Evolutionary conservation across 2,113 vertebrate species (phyloP).

Genomic region (Gnathonemus echidnorhynchus): DNA sequence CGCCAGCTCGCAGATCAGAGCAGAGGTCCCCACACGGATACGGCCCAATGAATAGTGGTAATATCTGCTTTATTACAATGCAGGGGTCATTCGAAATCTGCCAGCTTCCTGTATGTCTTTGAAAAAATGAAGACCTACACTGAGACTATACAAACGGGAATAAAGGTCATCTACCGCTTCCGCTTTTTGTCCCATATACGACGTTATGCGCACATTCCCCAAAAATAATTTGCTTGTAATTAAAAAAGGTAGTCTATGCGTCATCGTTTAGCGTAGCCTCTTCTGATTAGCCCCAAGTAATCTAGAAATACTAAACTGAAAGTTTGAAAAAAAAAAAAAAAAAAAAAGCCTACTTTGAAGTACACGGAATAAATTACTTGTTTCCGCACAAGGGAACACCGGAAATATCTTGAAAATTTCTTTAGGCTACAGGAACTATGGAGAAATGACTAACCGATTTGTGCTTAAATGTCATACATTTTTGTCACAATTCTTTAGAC

Average conservation of each 20-base stretch:
- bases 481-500: neutral
- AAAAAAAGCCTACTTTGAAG: neutral
- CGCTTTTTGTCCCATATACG: neutral
- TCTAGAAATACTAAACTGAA: neutral
- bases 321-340: neutral
- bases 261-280: neutral
- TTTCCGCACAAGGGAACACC: neutral
- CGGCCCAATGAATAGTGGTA: conserved; percentile 55
- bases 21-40: conserved; percentile 61
- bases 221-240: neutral
- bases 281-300: neutral
- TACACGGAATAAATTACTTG: neutral
- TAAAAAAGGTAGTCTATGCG: neutral
- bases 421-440: neutral
- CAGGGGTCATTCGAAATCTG: conserved; percentile 53
- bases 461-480: neutral
- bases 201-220: neutral
- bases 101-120: conserved; percentile 46
- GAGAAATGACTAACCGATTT: neutral
- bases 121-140: conserved; percentile 25
- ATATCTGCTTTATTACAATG: conserved; percentile 49
- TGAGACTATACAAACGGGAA: neutral
- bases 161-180: conserved; percentile 5
- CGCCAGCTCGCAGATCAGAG: conserved; percentile 65
- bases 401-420: neutral